These are phyloP conservation scores for Nemotelus pantherinus DNA, from an alignment of 2,888 invertebrate species.

Conservation along the genomic window DNA sequence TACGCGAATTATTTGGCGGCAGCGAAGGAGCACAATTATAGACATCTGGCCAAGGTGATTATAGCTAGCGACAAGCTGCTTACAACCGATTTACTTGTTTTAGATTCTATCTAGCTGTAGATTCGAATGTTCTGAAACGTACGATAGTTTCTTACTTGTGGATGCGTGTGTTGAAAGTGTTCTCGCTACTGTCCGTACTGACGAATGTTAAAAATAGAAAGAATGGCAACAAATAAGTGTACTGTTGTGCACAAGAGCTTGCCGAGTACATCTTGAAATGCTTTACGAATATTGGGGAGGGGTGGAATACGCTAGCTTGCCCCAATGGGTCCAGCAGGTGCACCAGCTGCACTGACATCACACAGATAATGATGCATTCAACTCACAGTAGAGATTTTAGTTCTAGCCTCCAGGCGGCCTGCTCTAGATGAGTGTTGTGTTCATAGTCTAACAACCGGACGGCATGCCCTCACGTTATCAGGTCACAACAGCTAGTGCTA, in stretches of 20 bases:
- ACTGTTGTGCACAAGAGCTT: too few relatives aligned
- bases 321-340: slow-evolving; percentile 15
- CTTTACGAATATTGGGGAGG: too few relatives aligned
- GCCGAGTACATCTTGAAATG: too few relatives aligned
- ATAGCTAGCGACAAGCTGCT: slow-evolving; percentile 6
- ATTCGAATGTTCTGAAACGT: too few relatives aligned
- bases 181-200: too few relatives aligned
- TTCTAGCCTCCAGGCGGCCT: too few relatives aligned
- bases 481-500: slow-evolving; percentile 25
- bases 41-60: background rate
- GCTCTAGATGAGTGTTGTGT: too few relatives aligned
- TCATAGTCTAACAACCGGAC: background rate
- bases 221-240: too few relatives aligned
- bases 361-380: background rate
- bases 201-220: too few relatives aligned
- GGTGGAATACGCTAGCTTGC: background rate
- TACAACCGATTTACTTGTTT: background rate
- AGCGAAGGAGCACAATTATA: background rate
- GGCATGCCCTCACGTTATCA: slow-evolving; percentile 1
- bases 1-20: background rate
- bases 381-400: background rate
- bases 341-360: slow-evolving; percentile 20
- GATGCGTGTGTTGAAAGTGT: too few relatives aligned
- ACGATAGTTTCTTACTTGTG: too few relatives aligned
- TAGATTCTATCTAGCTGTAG: background rate